Percentiles rank a stretch among this genome's conserved stretches.
Conservation (phyloP, 2,113 vertebrate genomes). For the Cebidichthys violaceus region DNA sequence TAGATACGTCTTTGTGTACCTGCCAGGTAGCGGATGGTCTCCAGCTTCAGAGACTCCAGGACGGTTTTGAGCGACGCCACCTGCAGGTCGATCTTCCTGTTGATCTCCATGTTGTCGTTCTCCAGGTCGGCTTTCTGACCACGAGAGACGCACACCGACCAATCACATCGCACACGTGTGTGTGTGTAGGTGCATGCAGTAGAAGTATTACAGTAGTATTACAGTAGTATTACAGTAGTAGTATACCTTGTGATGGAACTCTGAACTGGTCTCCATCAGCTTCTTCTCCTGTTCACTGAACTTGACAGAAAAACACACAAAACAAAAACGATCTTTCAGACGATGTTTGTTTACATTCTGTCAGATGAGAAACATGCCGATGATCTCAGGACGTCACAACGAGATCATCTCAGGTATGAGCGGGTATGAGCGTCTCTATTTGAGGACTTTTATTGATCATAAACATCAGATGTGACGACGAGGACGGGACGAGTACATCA, state of each 20-base stretch:
- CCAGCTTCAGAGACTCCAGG: slow-evolving; percentile 95
- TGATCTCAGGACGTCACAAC: too few species aligned
- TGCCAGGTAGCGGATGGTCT: slow-evolving; percentile 87
- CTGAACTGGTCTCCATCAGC: slow-evolving; percentile 91
- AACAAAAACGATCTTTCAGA: neutral
- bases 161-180: neutral
- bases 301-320: slow-evolving; percentile 71
- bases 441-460: too few species aligned
- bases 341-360: neutral
- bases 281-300: slow-evolving; percentile 96
- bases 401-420: too few species aligned
- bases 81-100: slow-evolving; percentile 95
- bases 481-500: too few species aligned
- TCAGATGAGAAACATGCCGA: neutral
- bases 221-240: neutral
- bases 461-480: too few species aligned
- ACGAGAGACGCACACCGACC: neutral
- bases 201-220: neutral
- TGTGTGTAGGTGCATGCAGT: neutral
- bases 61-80: slow-evolving; percentile 95
- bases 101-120: slow-evolving; percentile 90
- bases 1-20: neutral
- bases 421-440: too few species aligned
- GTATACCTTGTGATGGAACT: slow-evolving; percentile 89
- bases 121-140: slow-evolving; percentile 89